Base-by-base conservation (phyloP, 2,797 vertebrate genomes). In the Siniperca scherzeri region DNA sequence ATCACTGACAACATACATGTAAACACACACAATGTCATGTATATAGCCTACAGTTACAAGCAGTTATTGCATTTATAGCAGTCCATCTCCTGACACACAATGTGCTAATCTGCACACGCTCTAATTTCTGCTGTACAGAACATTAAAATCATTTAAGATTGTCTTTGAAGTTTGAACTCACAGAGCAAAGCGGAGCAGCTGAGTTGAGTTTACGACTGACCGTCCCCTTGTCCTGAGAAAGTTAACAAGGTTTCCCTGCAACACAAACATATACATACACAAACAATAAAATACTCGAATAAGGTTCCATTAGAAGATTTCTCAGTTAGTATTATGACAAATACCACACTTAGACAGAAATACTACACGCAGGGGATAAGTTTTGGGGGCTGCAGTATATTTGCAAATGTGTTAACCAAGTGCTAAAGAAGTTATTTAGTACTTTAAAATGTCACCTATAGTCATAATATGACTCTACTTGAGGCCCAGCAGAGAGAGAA, bases 201-300 rank as follows among this genome's bases (percentile, higher is more conserved):
- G 96, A 30, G 73, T 67, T 0, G 73, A 66, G 0, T 81, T 76
- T 25, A 99, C 77, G 0, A 95, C 94, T 0, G 94, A 94, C 2
- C 97, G 97, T 30, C 98, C 98, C 48, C 97, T 94, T 0, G 97
- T 95, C 79, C 97, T 94, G 25, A 99, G 95, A 65, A 96, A 98
- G 91, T 98, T 98, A 53, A 97, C 97, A 81, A 99, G 95, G 92
- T 97, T 98, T 74, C 98, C 98, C 98, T 99, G 90, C 50, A 84
- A 86, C 25, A 71, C 13, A 82, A 85, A 38, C 53, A 73, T 60
- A 60, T 4, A 57, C 19, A 74, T 10, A 44, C 19, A 61, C 19
- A 48, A 17, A 48, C n/a, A 0, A 59, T 1, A 44, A 30, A 55
- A 52, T 7, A 50, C 8, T 27, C 61, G 0, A 46, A 52, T 12